Evolutionary conservation across 2,797 vertebrate genomes (phyloP), one percentile per base, ranked within the genome.

Genomic region (Cryptoblepharus egeriae): DNA sequence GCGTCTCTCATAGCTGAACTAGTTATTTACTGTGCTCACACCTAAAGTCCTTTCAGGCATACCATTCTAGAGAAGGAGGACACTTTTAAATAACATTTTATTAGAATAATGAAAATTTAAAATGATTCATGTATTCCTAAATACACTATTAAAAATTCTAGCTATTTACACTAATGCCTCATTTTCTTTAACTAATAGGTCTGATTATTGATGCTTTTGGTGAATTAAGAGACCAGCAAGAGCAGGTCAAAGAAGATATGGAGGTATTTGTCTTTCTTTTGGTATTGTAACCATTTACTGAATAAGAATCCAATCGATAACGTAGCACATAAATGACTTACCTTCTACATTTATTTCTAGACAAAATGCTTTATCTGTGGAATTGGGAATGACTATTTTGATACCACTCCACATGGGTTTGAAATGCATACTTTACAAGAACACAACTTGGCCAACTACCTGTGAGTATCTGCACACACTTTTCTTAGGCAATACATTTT

Each of bases 301-400:
- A 35, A 26, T 80, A 52, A 75, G 55, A 39, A 81, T 12, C 57
- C 67, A 83, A 77, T 61, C 69, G 30, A 42, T 22, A 20, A 3
- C 73, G 60, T 60, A 82, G 20, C 81, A 81, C 76, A 57, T 32
- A 60, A 39, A 61, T 79, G 60, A 81, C 32, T 77, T 65, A 72
- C 35, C 37, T 28, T 75, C 60, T 42, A 74, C 89, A 70, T 52
- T 93, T 89, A 61, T 88, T 93, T 92, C 77, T 93, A 99, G 99
- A 99, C 99, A 55, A 99, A 99, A 94, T 99, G 99, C 85, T 99
- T 99, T 93, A 99, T 99, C 91, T 99, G 99, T 91, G 99, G 99
- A 82, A 99, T 99, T 10, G 99, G 99, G 72, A 99, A 99, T 42
- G 99, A 99, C 88, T 99, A 99, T 93, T 99, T 99, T 90, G 99